Evolutionary conservation across 2,797 vertebrate species (phyloP), one percentile per base, ranked within the genome.

Genomic region (Enteromius unitaeniatus): DNA sequence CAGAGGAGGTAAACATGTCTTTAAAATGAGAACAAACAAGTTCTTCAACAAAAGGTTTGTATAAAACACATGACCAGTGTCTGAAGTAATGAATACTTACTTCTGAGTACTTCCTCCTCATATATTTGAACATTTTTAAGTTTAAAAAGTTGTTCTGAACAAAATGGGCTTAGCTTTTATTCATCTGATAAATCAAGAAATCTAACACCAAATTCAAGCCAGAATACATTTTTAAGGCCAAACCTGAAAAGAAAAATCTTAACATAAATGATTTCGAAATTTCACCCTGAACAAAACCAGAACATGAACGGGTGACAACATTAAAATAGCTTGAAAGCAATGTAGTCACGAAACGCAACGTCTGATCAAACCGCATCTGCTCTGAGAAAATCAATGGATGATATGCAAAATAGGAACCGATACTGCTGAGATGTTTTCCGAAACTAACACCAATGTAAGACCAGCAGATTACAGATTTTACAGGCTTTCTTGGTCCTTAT

Each of bases 1-100:
- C 60, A 74, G 68, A 85, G 65, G 74, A 81, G 67, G 74, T 84
- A 84, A 86, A 88, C 80, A 81, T 74, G 49, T 73, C 75, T 67
- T 84, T 74, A 77, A 79, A 84, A 72, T 81, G 79, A 47, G 69
- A 82, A 85, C 73, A 69, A 58, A 67, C 80, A 76, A 81, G 72
- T 73, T 51, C 45, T 78, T 84, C 42, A 85, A 78, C 72, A 79
- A 81, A 67, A 75, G 28, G 28, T 34, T 13, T 17, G 72, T 72
- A 60, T 26, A 77, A 78, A 84, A 81, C 67, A 34, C 51, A 79
- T 67, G 47, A 79, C 64, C 64, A 67, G 37, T 65, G 69, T 81
- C 58, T 23, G 73, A 77, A 49, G 34, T 53, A 74, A 64, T 34
- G 28, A 49, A 69, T 82, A 83, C 84, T 67, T 82, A 83, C 84